A percentile compares a stretch with the other conserved stretches of the same genome.
These are phyloP conservation scores for Chaetodon trifascialis DNA, from an alignment of 2,113 vertebrate species.

Conservation along the genomic window DNA sequence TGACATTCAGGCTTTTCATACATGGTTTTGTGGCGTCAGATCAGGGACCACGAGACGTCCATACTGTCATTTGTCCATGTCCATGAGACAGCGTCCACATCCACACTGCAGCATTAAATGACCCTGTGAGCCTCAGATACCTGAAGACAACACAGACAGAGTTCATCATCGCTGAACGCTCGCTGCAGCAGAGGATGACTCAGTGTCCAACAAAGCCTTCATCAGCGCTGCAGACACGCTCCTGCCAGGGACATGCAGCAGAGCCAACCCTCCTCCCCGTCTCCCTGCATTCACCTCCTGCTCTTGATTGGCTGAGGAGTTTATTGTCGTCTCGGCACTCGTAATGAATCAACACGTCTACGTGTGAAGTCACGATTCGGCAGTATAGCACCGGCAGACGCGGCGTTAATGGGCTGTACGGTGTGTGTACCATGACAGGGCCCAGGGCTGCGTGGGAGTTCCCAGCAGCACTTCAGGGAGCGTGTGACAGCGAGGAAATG, in stretches of 20 bases:
- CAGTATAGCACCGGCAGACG: conserved; percentile 1
- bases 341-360: not conserved
- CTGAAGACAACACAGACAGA: too few species aligned
- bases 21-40: too few species aligned
- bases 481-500: conserved; percentile 48
- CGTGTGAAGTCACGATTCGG: conserved; percentile 48
- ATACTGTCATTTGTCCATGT: too few species aligned
- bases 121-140: too few species aligned
- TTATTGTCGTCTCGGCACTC: not conserved
- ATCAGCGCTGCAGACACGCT: not conserved
- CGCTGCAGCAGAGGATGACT: too few species aligned
- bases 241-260: not conserved
- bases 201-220: not conserved
- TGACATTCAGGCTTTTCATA: too few species aligned
- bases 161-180: too few species aligned
- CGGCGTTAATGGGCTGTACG: not conserved
- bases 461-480: conserved; percentile 26
- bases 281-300: not conserved
- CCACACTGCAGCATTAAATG: too few species aligned
- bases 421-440: not conserved
- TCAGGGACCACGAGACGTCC: too few species aligned
- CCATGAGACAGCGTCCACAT: too few species aligned
- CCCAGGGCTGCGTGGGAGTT: conserved; percentile 45
- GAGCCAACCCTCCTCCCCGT: not conserved
- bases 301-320: not conserved